These are phyloP conservation scores for Volucella bombylans DNA, from an alignment of 2,888 invertebrate species.

Conservation along the genomic window DNA sequence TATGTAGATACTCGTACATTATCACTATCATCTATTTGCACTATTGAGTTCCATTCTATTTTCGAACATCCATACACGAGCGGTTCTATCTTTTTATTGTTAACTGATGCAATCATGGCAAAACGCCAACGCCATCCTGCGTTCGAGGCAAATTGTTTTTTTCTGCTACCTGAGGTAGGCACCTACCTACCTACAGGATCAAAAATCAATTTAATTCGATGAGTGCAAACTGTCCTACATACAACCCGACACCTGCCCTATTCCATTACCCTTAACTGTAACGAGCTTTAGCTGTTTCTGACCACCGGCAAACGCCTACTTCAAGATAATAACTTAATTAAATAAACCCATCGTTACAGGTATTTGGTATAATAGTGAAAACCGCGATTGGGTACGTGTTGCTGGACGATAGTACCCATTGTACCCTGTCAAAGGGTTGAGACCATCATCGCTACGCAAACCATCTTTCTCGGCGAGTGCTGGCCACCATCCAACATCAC, in stretches of 20 bases:
- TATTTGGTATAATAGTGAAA: slow-evolving; percentile 83
- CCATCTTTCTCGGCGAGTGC: slow-evolving; percentile 80
- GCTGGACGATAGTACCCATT: slow-evolving; percentile 83
- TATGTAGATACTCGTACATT: background rate
- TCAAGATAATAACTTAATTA: slow-evolving; percentile 65
- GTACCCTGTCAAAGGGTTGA: slow-evolving; percentile 83
- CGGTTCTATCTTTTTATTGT: slow-evolving; percentile 14
- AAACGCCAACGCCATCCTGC: background rate
- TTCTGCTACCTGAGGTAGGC: slow-evolving; percentile 5
- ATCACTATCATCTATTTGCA: background rate
- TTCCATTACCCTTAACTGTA: background rate
- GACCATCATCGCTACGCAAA: slow-evolving; percentile 82
- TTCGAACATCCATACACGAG: background rate
- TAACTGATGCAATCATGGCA: slow-evolving; percentile 13
- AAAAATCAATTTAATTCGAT: slow-evolving; percentile 54
- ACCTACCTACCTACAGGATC: slow-evolving; percentile 14
- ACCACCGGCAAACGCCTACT: slow-evolving; percentile 7
- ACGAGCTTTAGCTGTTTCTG: background rate
- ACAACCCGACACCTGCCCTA: background rate
- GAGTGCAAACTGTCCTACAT: slow-evolving; percentile 20
- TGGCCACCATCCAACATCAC: slow-evolving; percentile 77
- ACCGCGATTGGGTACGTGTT: slow-evolving; percentile 83
- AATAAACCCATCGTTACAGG: slow-evolving; percentile 77
- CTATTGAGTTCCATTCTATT: background rate
- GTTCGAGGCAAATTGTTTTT: slow-evolving; percentile 13